Evolutionary conservation across 2,888 invertebrate genomes (phyloP), one percentile per base, ranked within the genome.

Genomic region (Cordilura impudica): DNA sequence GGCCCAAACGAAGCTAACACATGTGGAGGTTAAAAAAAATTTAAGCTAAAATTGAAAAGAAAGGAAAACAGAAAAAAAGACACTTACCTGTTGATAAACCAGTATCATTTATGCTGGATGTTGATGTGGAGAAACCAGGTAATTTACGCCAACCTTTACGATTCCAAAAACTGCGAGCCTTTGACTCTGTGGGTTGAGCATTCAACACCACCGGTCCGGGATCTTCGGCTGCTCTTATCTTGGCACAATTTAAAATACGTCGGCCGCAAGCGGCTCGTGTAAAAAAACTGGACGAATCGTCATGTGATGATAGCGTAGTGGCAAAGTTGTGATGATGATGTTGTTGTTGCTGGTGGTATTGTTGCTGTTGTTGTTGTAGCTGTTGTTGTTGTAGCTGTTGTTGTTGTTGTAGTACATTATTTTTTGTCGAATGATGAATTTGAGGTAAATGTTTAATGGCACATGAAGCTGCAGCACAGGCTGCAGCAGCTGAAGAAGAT

Each of bases 101-200:
- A 49, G 92, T 92, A 88, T 94, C 94, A 87, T 93, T 93, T 86
- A 93, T 93, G 86, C 93, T 94, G 84, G 93, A 93, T 65, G 93
- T 93, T 85, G 94, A 93, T 84, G 94, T 93, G 70, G 93, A 93
- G 85, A 95, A 93, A 26, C 94, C 94, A 14, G 95, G 94, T 83
- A 95, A 90, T 88, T 95, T 95, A 86, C 93, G 94, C 95, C 95
- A 95, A 1, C 94, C 93, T 86, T 94, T 95, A 89, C 94, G 93
- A 84, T 93, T 94, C 94, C 94, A 94, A 88, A 94, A 94, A 69
- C 89, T 90, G 51, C 89, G 85, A 31, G 90, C 89, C 81, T 90
- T 89, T 53, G 89, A 89, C 45, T 89, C 89, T 1, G 85, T 84
- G 18, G 86, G 86, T 47, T 53, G 74, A 18, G 67, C 67, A 47